Base-by-base conservation (phyloP, 2,888 invertebrate species). In the Himalopsyche anomala region DNA sequence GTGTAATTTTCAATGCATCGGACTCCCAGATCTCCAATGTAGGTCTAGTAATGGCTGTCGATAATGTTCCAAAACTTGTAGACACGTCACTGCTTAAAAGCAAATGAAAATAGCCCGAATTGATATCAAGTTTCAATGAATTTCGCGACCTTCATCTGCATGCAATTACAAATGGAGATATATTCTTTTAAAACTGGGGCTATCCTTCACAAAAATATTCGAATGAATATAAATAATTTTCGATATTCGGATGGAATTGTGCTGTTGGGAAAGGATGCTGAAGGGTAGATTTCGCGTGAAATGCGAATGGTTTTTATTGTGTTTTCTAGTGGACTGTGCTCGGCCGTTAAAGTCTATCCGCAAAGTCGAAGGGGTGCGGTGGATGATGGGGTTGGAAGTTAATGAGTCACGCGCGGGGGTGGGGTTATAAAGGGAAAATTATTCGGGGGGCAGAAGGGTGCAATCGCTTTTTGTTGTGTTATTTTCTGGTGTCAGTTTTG, bases 401-500 rank as follows among this genome's bases (percentile, higher is more conserved):
- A 88, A 88, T 88, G 88, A 88, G 88, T 87, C 88, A 88, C 88
- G 86, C 84, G 87, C 87, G 81, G 80, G 86, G 82, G 80, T 84
- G 87, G 62, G 62, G 62, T 28, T 62, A 28, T 62, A 88, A 85
- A 79, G 84, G 85, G 85, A 80, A 84, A 86, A 86, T 86, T 86
- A 86, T 86, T 87, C 86, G 40, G 84, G 83, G 81, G 85, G 82
- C 19, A 80, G 80, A 80, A 38, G 83, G 79, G 83, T 80, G 83
- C 51, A 38, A 74, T 62, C 69, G 85, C 85, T 80, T 86, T 84
- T 84, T 85, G 62, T 83, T 83, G 84, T 88, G 85, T 87, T 87
- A 87, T 87, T 88, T 88, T 88, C 88, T 88, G 88, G 88, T 88
- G 88, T 87, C 88, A 86, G 85, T 87, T 88, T 87, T 87, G 87